Percentiles rank a stretch among this genome's conserved stretches.
These are phyloP conservation scores for Erethizon dorsatum DNA, from an alignment of 2,797 vertebrate species.

Conservation along the genomic window DNA sequence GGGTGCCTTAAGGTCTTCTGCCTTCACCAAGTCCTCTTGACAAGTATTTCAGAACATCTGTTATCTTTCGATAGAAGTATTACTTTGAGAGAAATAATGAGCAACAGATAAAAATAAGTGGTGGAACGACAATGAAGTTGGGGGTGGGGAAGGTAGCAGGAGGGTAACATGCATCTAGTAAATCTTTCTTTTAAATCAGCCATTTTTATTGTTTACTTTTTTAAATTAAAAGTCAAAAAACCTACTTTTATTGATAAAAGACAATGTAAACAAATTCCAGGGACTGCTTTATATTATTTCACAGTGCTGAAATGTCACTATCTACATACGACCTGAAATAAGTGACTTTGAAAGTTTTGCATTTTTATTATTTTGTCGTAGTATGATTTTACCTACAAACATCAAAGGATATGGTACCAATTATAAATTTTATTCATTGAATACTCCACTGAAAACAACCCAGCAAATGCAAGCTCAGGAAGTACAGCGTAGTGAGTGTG, in stretches of 20 bases:
- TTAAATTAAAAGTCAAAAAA: not conserved
- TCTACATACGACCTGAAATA: slow-evolving; percentile 11
- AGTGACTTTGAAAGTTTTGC: slow-evolving; percentile 41
- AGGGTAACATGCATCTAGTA: not conserved
- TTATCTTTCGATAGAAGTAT: not conserved
- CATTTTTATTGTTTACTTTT: not conserved
- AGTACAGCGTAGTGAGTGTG: not conserved
- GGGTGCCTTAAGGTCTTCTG: not conserved
- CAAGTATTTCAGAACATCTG: not conserved
- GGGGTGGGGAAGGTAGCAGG: too few relatives aligned
- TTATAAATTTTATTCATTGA: slow-evolving; percentile 69
- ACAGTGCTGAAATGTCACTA: not conserved
- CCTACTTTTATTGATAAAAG: not conserved
- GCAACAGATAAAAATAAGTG: not conserved
- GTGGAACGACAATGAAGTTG: not conserved
- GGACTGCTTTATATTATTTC: not conserved
- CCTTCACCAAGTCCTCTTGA: not conserved
- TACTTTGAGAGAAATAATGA: not conserved
- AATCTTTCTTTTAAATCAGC: slow-evolving; percentile 24
- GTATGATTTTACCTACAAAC: slow-evolving; percentile 61
- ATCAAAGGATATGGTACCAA: slow-evolving; percentile 41
- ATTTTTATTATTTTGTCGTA: slow-evolving; percentile 23
- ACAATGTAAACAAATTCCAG: slow-evolving; percentile 16
- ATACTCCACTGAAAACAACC: slow-evolving; percentile 68
- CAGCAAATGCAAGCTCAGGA: slow-evolving; percentile 57